Conservation (phyloP, 2,888 invertebrate genomes). For the Brenthis daphne region DNA sequence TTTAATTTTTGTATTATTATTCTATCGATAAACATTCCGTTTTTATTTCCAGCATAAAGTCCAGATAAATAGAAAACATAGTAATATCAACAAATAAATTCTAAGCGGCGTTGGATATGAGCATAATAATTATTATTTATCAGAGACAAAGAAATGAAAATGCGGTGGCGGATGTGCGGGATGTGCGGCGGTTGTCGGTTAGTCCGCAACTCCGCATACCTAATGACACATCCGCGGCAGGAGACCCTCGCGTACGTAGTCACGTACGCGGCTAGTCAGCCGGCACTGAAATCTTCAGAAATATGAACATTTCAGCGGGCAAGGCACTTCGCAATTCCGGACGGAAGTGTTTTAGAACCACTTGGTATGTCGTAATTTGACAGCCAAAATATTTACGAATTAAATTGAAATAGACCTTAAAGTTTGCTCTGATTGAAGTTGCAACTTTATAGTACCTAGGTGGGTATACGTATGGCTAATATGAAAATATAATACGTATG, state of each 20-base stretch:
- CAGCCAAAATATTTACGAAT: slow-evolving; percentile 18
- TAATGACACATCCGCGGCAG: slow-evolving; percentile 35
- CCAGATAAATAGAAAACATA: slow-evolving; percentile 1
- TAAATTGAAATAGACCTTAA: slow-evolving; percentile 5
- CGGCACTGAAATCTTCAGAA: slow-evolving; percentile 29
- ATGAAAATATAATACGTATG: too few relatives aligned
- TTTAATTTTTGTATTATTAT: too few relatives aligned
- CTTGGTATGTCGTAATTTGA: slow-evolving; percentile 31
- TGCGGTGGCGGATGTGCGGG: slow-evolving; percentile 34
- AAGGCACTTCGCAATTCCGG: slow-evolving; percentile 28
- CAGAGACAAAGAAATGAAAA: slow-evolving; percentile 35
- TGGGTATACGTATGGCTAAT: too few relatives aligned
- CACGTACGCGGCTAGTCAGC: neutral
- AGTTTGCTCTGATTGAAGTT: too few relatives aligned
- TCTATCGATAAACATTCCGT: too few relatives aligned
- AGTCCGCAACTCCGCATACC: slow-evolving; percentile 35
- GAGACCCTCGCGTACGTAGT: slow-evolving; percentile 31
- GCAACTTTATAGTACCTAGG: neutral
- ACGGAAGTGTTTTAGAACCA: slow-evolving; percentile 28
- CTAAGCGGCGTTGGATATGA: slow-evolving; percentile 4
- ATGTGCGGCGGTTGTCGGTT: slow-evolving; percentile 30
- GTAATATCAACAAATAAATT: slow-evolving; percentile 11
- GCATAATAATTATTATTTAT: slow-evolving; percentile 30
- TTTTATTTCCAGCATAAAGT: neutral
- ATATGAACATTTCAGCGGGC: slow-evolving; percentile 43